These are phyloP conservation scores for Paratilapia polleni DNA, from an alignment of 2,113 vertebrate genomes.

Conservation along the genomic window DNA sequence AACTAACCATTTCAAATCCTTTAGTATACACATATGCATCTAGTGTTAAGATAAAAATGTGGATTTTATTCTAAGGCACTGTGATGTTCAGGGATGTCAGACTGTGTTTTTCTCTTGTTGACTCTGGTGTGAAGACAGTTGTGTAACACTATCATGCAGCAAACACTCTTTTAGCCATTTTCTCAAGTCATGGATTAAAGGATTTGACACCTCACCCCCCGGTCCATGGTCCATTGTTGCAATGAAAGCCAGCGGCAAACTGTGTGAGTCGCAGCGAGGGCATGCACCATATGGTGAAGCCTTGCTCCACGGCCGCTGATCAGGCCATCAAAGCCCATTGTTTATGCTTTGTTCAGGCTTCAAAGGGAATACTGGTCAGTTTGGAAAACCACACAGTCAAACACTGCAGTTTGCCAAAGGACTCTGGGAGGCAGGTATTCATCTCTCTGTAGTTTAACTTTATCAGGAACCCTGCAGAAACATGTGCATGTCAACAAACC, in stretches of 20 bases:
- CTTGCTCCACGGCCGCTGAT: constrained; percentile 53
- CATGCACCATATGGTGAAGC: constrained; percentile 74
- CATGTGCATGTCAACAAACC: constrained; percentile 46
- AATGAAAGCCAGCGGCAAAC: constrained; percentile 54
- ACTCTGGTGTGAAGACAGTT: neutral
- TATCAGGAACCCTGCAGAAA: constrained; percentile 53
- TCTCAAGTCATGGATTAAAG: constrained; percentile 58
- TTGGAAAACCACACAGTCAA: constrained; percentile 47
- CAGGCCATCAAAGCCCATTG: constrained; percentile 74
- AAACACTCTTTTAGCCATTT: constrained; percentile 45
- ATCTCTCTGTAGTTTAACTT: constrained; percentile 36
- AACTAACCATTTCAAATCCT: neutral
- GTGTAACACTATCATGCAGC: constrained; percentile 17
- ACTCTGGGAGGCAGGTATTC: constrained; percentile 57
- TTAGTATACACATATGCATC: neutral
- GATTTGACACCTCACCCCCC: constrained; percentile 4
- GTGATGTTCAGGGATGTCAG: neutral
- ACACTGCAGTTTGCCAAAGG: constrained; percentile 54
- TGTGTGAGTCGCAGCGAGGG: constrained; percentile 54
- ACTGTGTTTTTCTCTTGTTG: neutral
- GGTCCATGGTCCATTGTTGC: constrained; percentile 37
- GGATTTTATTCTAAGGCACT: neutral
- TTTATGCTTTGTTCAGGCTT: constrained; percentile 75
- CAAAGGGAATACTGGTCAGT: constrained; percentile 72
- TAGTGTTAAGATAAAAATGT: neutral